Evolutionary conservation across 1,140 invertebrate species (phyloP), one percentile per base, ranked within the genome.

Genomic region (Bacillus rossius): DNA sequence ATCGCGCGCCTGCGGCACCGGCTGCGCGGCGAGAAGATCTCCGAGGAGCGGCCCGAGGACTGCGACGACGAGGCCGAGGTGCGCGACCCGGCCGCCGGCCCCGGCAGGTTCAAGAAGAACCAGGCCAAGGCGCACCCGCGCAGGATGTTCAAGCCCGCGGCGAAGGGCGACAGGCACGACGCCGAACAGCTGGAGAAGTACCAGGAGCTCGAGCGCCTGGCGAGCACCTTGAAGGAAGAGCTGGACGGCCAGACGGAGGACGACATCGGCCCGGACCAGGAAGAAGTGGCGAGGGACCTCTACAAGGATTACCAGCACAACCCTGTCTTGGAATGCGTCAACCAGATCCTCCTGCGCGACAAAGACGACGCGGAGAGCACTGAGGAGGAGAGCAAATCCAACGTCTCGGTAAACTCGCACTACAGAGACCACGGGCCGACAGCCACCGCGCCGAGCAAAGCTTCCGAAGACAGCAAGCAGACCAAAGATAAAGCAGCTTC

Each of bases 321-420:
- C 72, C 86, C 86, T 1, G 86, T 89, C 1, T 69, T 88, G 17
- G 85, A 88, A 67, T 88, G 86, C 64, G 85, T 89, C 25, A 88
- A 88, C 75, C 86, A 88, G 71, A 88, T 89, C 60, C 72, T 89
- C 5, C 68, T 88, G 14, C 68, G 73, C n/a, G 78, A 80, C 57
- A 75, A 75, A 70, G 78, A 79, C 25, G 43, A 57, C 17, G 16
- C 41, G 29, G 51, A 40, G 22, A 54, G n/a, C 16, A 37, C 25
- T n/a, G 22, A 5, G 23, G 22, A 48, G 47, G 47, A 48, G 16
- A 3, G 16, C 7, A 51, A 23, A 51, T 23, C n/a, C 16, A 3
- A 38, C 23, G 34, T 29, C 13, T 7, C 48, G 16, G 23, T 48
- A 17, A 48, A 16, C 19, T 48, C 20, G 10, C 29, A 48, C 17